Base-by-base conservation (phyloP, 2,888 invertebrate genomes). In the Philereme vetulata region DNA sequence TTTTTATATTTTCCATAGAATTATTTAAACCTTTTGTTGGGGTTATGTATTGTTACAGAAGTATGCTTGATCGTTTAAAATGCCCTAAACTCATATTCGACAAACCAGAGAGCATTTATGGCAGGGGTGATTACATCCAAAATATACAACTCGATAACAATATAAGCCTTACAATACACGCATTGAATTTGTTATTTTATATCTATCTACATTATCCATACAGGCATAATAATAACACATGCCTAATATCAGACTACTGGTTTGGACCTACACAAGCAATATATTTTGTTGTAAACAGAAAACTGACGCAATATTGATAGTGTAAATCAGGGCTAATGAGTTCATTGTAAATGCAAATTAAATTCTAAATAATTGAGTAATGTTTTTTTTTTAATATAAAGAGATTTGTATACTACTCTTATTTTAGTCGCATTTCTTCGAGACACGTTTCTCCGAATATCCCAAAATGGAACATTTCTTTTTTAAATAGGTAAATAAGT, bases 351-450 rank as follows among this genome's bases (percentile, higher is more conserved):
- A 65, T 69, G 68, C 68, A 70, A 56, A 62, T 52, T 55, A 61
- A 62, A 55, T 52, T 60, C 53, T 53, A 32, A 60, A 59, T 48
- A 51, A 44, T 45, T 49, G 49, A 62, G 50, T 62, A 48, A 40
- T 21, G 33, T 49, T 51, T 50, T 50, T 53, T n/a, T n/a, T n/a
- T n/a, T 21, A 21, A 21, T 21, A 21, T 8, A 45, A 50, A 44
- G 51, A 63, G 75, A 73, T 78, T 79, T 78, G 75, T 76, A 78
- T 66, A 67, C 67, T 74, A 80, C 80, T 79, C 78, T 77, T 79
- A 79, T 68, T 44, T 21, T 36, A 40, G 11, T 36, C 11, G 40
- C 45, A 45, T n/a, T 38, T 45, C n/a, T 35, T 21, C 21, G 21
- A 21, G 21, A 21, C 21, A 21, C 21, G 21, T 21, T 21, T 21